Evolutionary conservation across 2,797 vertebrate genomes (phyloP).

Genomic region (Leptatherina wallacei): DNA sequence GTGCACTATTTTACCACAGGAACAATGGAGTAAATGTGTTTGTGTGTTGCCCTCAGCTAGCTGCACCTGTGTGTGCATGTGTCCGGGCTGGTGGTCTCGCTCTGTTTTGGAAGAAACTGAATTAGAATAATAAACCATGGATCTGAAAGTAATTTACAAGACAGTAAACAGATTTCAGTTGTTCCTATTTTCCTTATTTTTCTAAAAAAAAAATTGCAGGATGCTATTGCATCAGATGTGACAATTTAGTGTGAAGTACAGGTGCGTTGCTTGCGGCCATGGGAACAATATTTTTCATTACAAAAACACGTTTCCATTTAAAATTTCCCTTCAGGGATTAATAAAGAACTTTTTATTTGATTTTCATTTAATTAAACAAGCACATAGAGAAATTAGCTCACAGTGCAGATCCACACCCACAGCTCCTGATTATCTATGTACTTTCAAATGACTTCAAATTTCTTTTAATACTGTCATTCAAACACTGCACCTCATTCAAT

Average conservation of each 20-base stretch:
- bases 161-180: conserved; percentile 9
- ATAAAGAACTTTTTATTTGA: neutral
- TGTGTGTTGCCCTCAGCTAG: conserved; percentile 17
- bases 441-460: too few species aligned
- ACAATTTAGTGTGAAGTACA: conserved; percentile 1
- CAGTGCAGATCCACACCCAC: neutral
- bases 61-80: conserved; percentile 5
- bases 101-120: conserved; percentile 8
- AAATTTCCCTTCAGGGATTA: conserved; percentile 7
- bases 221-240: conserved; percentile 1
- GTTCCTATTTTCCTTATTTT: neutral
- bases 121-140: conserved; percentile 9
- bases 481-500: neutral
- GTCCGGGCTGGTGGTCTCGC: conserved; percentile 2
- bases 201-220: neutral
- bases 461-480: neutral
- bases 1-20: conserved; percentile 26
- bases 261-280: conserved; percentile 1
- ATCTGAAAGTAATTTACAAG: conserved; percentile 6
- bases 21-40: conserved; percentile 25
- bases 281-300: conserved; percentile 10
- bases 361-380: neutral
- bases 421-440: neutral
- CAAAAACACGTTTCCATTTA: neutral
- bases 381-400: too few species aligned